Conservation (phyloP, 2,113 vertebrate genomes). For the Solea solea region DNA sequence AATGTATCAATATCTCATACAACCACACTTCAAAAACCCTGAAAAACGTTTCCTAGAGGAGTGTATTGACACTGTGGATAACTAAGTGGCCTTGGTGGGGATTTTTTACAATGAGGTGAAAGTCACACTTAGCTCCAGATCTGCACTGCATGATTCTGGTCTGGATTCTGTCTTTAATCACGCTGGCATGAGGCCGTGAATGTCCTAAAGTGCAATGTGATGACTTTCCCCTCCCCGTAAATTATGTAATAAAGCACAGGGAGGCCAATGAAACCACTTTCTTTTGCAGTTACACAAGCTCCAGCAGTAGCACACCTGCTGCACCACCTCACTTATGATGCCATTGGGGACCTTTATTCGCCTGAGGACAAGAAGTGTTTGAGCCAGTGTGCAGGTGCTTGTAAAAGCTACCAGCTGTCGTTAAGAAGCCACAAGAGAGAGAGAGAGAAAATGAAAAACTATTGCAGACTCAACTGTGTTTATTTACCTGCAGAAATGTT, state of each 20-base stretch:
- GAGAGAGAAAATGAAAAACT: conserved; percentile 26
- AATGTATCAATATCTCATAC: too few species aligned
- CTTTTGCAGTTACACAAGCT: neutral
- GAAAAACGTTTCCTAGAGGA: too few species aligned
- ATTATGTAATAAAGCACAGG: neutral
- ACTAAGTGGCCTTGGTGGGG: too few species aligned
- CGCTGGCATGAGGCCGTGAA: too few species aligned
- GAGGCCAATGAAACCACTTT: neutral
- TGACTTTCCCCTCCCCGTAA: neutral
- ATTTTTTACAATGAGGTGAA: too few species aligned
- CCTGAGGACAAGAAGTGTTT: conserved; percentile 11
- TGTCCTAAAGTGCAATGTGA: too few species aligned
- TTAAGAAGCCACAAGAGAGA: conserved; percentile 24
- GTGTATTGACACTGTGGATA: too few species aligned
- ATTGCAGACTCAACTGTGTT: neutral
- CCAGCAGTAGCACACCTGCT: conserved; percentile 37
- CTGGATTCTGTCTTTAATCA: too few species aligned
- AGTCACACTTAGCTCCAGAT: too few species aligned
- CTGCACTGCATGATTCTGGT: too few species aligned
- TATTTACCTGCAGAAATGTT: conserved; percentile 21
- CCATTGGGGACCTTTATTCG: neutral
- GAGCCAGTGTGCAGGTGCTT: conserved; percentile 33
- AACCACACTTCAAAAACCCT: too few species aligned
- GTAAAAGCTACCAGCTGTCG: conserved; percentile 49
- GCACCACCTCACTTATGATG: neutral